Evolutionary conservation across 2,797 vertebrate species (phyloP), one percentile per base, ranked within the genome.

Genomic region (Choloepus didactylus): DNA sequence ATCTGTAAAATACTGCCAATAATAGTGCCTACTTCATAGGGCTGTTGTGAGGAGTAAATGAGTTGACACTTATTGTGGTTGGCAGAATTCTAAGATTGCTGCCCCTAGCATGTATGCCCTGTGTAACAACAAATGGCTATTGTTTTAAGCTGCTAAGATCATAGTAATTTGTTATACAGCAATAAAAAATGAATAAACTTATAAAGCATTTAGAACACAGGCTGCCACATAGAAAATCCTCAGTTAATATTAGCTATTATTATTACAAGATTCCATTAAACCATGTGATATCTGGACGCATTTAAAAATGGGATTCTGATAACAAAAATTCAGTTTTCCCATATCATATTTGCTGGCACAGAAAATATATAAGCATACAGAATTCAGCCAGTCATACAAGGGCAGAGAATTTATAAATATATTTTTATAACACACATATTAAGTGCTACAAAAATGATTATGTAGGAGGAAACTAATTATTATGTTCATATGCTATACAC

Each of bases 391-490:
- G 35, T 49, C 51, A 94, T 16, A 72, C 21, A 91, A 73, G 79
- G 38, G 44, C 64, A 93, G 59, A 64, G 1, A 77, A 76, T 27
- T 66, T 81, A 70, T 27, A 92, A 88, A 82, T 83, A 35, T 62
- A 2, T 38, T 83, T 90, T 72, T 44, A 66, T 51, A 86, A 83
- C 35, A 29, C 14, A 80, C 27, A 5, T n/a, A 54, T 49, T 51
- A 7, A 69, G 44, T 62, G 35, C 56, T 62, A 83, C 82, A 29
- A 62, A 87, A 95, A 35, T 81, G 29, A 76, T 62, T 82, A 94
- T 76, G 25, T 62, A 76, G 35, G 46, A 70, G 29, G 46, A 94
- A 96, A 64, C 8, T 67, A 89, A 91, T 67, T 86, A 72, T 70
- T 85, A 23, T 81, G 9, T 59, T 91, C 21, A 27, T n/a, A 69